Percentiles rank a stretch among this genome's conserved stretches.
These are phyloP conservation scores for Penaeus indicus DNA, from an alignment of 1,140 invertebrate genomes.

Conservation along the genomic window DNA sequence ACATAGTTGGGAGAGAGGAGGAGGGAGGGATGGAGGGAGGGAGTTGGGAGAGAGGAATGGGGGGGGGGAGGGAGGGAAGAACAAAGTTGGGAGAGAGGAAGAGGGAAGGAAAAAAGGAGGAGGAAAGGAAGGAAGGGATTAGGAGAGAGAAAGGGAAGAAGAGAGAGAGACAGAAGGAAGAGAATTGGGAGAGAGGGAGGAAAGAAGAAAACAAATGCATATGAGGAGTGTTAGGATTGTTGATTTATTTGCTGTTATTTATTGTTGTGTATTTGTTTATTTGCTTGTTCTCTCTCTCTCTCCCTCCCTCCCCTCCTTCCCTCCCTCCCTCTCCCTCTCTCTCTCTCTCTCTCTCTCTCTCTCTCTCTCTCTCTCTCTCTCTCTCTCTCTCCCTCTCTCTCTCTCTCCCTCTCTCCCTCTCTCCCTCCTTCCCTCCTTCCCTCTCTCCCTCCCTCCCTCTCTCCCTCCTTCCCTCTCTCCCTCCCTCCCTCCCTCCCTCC, in stretches of 20 bases:
- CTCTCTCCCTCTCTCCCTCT: constrained; percentile 24
- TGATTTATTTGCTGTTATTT: background rate
- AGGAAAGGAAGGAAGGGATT: background rate
- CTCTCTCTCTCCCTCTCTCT: constrained; percentile 15
- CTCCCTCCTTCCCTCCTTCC: background rate
- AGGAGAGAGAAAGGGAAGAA: constrained; percentile 15
- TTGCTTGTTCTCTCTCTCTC: too few species aligned
- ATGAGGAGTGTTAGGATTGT: background rate
- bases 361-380: too few species aligned
- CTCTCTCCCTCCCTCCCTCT: too few species aligned
- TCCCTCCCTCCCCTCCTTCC: background rate
- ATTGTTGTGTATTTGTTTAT: too few species aligned
- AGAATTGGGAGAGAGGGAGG: background rate
- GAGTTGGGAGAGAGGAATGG: background rate
- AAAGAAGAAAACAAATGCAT: background rate
- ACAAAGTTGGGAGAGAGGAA: background rate
- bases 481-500: too few species aligned
- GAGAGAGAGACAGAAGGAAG: background rate
- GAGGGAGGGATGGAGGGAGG: background rate
- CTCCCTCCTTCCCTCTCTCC: too few species aligned
- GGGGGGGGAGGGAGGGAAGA: background rate
- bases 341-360: too few species aligned
- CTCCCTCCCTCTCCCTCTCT: background rate
- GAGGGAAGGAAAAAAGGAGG: background rate
- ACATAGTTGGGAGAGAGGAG: too few species aligned